phyloP scores from a whole-genome alignment of 2,888 invertebrate species.

The Hemicrepidius hirtus region DNA sequence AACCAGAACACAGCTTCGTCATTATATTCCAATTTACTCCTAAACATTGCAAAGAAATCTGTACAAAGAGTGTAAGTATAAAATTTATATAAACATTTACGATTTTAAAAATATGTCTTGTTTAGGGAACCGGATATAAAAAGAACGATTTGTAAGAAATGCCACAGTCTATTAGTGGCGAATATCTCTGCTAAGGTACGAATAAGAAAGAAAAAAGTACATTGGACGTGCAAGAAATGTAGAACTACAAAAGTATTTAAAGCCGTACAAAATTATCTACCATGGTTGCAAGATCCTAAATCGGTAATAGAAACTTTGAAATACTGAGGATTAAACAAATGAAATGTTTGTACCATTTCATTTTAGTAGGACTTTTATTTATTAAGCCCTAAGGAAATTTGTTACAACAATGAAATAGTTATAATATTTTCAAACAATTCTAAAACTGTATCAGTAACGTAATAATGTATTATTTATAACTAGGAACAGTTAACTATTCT shows the following conservation, averaged over 20 bases:
- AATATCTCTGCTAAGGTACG: constrained; percentile 74
- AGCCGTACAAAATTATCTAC: constrained; percentile 65
- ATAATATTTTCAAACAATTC: not conserved
- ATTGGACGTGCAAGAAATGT: constrained; percentile 72
- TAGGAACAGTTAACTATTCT: constrained; percentile 20
- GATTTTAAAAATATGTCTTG: constrained; percentile 45
- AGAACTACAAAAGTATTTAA: constrained; percentile 68
- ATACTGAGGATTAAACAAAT: constrained; percentile 63
- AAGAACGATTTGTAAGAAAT: constrained; percentile 74
- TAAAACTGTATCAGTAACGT: not conserved
- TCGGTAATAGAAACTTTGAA: constrained; percentile 71
- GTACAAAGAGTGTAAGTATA: constrained; percentile 69
- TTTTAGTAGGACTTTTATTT: constrained; percentile 11
- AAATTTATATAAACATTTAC: not conserved
- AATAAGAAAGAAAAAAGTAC: constrained; percentile 71
- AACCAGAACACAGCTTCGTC: constrained; percentile 58
- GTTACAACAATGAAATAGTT: constrained; percentile 21
- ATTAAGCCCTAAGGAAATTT: constrained; percentile 30
- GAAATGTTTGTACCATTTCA: too few species aligned
- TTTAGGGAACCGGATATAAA: constrained; percentile 74
- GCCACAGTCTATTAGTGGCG: constrained; percentile 72
- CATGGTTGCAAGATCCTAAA: constrained; percentile 72
- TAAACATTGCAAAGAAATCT: constrained; percentile 67
- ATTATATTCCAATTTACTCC: constrained; percentile 66
- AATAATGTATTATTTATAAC: not conserved